Evolutionary conservation across 2,888 invertebrate genomes (phyloP).

Genomic region (Pantelozetes paolii): DNA sequence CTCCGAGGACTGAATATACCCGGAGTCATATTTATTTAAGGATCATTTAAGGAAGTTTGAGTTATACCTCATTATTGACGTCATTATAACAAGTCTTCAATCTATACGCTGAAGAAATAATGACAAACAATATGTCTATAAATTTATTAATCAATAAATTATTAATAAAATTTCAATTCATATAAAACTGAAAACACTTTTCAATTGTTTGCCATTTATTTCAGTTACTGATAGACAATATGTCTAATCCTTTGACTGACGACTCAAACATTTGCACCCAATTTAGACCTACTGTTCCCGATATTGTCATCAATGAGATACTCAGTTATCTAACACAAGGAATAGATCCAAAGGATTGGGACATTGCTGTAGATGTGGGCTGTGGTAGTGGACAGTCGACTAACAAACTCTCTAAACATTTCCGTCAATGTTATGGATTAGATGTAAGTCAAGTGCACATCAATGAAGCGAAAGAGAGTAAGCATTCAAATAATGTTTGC

Average conservation of each 20-base stretch:
- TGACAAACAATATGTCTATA: no score
- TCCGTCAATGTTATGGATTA: conserved; percentile 54
- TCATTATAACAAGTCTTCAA: no score
- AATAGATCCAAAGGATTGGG: conserved; percentile 43
- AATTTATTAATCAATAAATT: no score
- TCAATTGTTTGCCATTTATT: no score
- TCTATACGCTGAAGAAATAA: no score
- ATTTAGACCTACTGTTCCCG: conserved; percentile 40
- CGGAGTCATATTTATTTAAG: no score
- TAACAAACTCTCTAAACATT: conserved; percentile 53
- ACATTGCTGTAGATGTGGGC: conserved; percentile 55
- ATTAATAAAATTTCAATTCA: no score
- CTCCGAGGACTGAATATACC: no score
- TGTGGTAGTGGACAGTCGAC: conserved; percentile 58
- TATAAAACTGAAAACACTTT: no score
- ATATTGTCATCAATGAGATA: conserved; percentile 32
- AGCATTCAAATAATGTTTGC: conserved; percentile 49
- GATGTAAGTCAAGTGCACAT: conserved; percentile 55
- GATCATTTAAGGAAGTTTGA: no score
- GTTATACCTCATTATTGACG: no score
- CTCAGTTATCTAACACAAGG: conserved; percentile 39
- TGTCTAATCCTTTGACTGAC: conserved; percentile 38
- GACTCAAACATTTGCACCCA: conserved; percentile 37
- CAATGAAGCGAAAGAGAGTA: conserved; percentile 51
- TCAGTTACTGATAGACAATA: no score